These are phyloP conservation scores for Drosophila monieri DNA, from an alignment of 2,888 invertebrate species.

Conservation along the genomic window DNA sequence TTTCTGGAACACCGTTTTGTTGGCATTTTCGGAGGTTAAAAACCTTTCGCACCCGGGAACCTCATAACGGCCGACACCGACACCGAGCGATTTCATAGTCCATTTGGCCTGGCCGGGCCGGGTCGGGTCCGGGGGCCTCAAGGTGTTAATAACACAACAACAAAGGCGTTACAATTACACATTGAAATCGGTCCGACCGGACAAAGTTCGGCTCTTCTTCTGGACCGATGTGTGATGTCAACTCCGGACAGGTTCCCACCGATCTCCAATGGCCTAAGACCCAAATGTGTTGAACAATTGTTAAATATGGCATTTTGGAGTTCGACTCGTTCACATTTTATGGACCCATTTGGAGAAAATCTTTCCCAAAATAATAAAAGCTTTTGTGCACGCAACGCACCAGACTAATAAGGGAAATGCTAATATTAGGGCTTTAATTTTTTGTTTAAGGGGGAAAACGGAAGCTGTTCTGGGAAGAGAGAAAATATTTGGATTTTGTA, in stretches of 20 bases:
- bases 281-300: constrained; percentile 69
- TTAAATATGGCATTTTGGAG: constrained; percentile 65
- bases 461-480: constrained; percentile 64
- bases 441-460: constrained; percentile 46
- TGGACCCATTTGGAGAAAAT: constrained; percentile 45
- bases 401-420: constrained; percentile 49
- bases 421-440: constrained; percentile 43
- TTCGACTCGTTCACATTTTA: constrained; percentile 58
- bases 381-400: constrained; percentile 47
- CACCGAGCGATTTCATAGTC: constrained; percentile 69
- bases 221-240: constrained; percentile 72
- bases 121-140: constrained; percentile 27
- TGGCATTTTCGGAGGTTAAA: constrained; percentile 51
- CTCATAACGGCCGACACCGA: constrained; percentile 7
- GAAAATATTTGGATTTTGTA: constrained; percentile 47
- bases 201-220: constrained; percentile 38
- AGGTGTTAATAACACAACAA: constrained; percentile 80
- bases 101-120: constrained; percentile 62
- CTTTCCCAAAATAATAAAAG: constrained; percentile 17
- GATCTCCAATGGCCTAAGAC: constrained; percentile 13
- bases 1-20: constrained; percentile 29
- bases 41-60: constrained; percentile 47
- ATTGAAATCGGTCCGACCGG: constrained; percentile 71
- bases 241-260: constrained; percentile 71
- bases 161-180: constrained; percentile 82